These are phyloP conservation scores for Morpho achilles DNA, from an alignment of 2,888 invertebrate species.

Conservation along the genomic window DNA sequence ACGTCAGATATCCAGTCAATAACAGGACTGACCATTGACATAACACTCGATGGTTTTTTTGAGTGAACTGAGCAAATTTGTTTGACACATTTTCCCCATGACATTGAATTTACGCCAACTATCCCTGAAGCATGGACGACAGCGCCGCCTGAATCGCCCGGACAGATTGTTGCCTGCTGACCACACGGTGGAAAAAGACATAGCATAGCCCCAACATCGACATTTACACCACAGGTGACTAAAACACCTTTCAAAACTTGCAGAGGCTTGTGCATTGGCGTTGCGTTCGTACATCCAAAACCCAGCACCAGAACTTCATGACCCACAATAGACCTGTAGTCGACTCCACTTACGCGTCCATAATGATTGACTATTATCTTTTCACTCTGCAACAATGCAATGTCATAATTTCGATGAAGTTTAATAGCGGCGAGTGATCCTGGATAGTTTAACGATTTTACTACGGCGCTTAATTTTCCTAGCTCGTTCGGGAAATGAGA, in stretches of 20 bases:
- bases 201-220: no score
- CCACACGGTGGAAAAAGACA: no score
- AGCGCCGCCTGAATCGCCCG: slow-evolving; percentile 13
- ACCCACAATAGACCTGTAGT: no score
- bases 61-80: background rate
- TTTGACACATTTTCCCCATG: background rate
- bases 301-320: no score
- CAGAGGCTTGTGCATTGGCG: no score
- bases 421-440: background rate
- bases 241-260: no score
- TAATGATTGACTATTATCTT: slow-evolving; percentile 3
- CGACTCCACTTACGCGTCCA: background rate
- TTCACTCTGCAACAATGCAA: slow-evolving; percentile 1
- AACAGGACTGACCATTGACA: no score
- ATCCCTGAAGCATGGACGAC: slow-evolving; percentile 10
- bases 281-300: no score
- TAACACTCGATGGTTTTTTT: no score
- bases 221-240: no score
- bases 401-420: background rate
- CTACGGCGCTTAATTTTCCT: slow-evolving; percentile 1
- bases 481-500: background rate
- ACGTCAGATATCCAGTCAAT: no score
- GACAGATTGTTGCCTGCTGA: background rate
- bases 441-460: background rate
- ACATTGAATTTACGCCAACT: background rate